Base-by-base conservation (phyloP, 2,797 vertebrate species). In the Pristis pectinata region DNA sequence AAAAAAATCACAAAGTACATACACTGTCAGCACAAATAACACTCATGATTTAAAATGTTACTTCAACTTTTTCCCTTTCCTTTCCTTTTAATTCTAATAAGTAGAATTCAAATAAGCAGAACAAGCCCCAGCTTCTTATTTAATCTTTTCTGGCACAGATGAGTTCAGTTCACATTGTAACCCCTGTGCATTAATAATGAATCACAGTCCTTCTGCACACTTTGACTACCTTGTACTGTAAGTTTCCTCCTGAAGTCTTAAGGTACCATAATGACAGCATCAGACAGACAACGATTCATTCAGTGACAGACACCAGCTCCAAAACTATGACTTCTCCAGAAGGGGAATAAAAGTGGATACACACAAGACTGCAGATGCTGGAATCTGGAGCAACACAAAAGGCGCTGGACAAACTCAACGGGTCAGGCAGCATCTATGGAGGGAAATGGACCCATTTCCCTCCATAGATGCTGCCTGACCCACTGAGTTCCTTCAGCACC, bases 1-100 rank as follows among this genome's bases (percentile, higher is more conserved):
- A 91, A 91, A 91, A 56, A 67, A 91, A 91, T 91, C 61, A 10
- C 87, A 91, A 91, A 91, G n/a, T 41, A 41, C 19, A 91, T 27
- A 6, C 87, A 67, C 8, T 24, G 61, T 19, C n/a, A 10, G 6
- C 19, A 64, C n/a, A 64, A 64, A 8, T 19, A 91, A 37, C 59
- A 24, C 87, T 91, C n/a, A 91, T 67, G 87, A 91, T 91, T 91
- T 91, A 67, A 91, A 67, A 67, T 24, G 17, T 37, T 89, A 64
- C 34, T 13, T n/a, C 85, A 24, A 22, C n/a, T 41, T 91, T 67
- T 91, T 19, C 37, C 87, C 59, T 67, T 91, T 19, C 34, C 19
- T 13, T 61, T 64, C 34, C n/a, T 91, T 91, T 10, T 24, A 10
- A 56, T 56, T 67, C 22, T 67, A 91, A 67, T 24, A 91, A 22